phyloP scores from a whole-genome alignment of 1,140 invertebrate genomes.

The Drosophila chauvacae region DNA sequence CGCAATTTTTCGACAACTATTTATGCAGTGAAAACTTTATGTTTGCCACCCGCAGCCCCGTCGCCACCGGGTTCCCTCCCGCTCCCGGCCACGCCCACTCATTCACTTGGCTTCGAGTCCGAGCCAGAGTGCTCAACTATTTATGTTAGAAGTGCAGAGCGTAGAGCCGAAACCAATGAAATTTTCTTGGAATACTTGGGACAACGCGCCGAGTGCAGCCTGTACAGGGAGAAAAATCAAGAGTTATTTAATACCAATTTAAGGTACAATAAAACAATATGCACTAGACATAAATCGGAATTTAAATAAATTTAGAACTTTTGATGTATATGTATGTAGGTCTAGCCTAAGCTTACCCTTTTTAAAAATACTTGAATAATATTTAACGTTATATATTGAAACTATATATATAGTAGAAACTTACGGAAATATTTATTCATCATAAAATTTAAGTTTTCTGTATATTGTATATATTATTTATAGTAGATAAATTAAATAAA shows the following conservation, averaged over 20 bases:
- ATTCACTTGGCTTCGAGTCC: slow-evolving; percentile 50
- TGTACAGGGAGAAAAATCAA: slow-evolving; percentile 3
- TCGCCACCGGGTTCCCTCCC: background rate
- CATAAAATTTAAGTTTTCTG: background rate
- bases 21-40: slow-evolving; percentile 70
- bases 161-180: slow-evolving; percentile 79
- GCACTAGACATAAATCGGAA: background rate
- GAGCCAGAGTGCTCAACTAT: slow-evolving; percentile 70
- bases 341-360: background rate
- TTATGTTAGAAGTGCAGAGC: slow-evolving; percentile 74
- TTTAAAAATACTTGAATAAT: background rate
- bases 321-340: background rate
- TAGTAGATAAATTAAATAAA: background rate
- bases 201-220: slow-evolving; percentile 78
- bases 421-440: background rate
- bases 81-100: slow-evolving; percentile 22
- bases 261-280: background rate
- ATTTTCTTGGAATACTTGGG: slow-evolving; percentile 78
- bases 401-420: background rate
- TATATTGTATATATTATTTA: background rate
- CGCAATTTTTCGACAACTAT: slow-evolving; percentile 73
- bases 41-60: slow-evolving; percentile 22
- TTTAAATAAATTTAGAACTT: background rate
- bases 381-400: background rate
- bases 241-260: background rate